Conservation (phyloP, 2,797 vertebrate genomes). For the Ambastaia sidthimunki region DNA sequence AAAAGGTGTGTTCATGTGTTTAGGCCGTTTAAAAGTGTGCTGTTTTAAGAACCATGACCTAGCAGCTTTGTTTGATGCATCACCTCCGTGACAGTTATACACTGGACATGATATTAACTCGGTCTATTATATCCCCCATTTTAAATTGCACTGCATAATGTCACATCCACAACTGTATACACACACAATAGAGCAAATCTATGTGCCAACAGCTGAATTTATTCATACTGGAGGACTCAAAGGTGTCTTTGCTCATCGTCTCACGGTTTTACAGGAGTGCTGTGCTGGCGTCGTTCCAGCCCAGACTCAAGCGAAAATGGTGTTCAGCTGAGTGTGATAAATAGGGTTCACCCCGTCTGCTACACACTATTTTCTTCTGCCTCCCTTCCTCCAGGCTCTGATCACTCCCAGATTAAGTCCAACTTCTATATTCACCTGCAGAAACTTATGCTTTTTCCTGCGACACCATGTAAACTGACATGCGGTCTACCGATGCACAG, state of each 20-base stretch:
- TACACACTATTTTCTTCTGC: conserved; percentile 45
- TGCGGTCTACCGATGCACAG: conserved; percentile 48
- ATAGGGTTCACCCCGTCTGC: conserved; percentile 67
- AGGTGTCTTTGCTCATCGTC: conserved; percentile 74
- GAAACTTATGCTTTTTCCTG: conserved; percentile 59
- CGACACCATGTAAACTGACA: conserved; percentile 62
- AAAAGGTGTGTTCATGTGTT: not conserved
- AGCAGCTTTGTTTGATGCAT: conserved; percentile 39
- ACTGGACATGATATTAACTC: conserved; percentile 58
- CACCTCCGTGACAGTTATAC: conserved; percentile 51
- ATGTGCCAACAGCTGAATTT: conserved; percentile 78
- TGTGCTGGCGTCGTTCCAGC: conserved; percentile 76
- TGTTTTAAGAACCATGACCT: too few relatives aligned
- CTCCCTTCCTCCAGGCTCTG: conserved; percentile 41
- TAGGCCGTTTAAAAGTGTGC: too few relatives aligned
- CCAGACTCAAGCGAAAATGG: conserved; percentile 65
- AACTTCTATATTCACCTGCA: conserved; percentile 64
- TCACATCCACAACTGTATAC: conserved; percentile 60
- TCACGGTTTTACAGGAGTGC: conserved; percentile 72
- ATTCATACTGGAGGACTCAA: conserved; percentile 74
- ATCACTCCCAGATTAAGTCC: conserved; percentile 49
- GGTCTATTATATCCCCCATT: conserved; percentile 68
- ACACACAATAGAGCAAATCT: conserved; percentile 74
- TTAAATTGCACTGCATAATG: conserved; percentile 71
- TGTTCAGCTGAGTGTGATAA: conserved; percentile 69